These are phyloP conservation scores for Drosophila orena DNA, from an alignment of 1,140 invertebrate species.

Conservation along the genomic window DNA sequence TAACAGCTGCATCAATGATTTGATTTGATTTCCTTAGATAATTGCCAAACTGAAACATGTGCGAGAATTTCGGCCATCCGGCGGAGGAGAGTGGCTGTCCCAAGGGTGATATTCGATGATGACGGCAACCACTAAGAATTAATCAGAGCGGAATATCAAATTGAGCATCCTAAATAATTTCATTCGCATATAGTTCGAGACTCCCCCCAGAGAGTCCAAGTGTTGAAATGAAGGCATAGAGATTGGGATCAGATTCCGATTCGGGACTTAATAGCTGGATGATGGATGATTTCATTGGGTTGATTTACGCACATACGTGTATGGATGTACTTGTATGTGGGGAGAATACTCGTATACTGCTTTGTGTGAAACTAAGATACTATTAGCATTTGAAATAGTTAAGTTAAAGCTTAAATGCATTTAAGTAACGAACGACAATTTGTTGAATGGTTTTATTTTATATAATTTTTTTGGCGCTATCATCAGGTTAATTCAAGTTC, in stretches of 20 bases:
- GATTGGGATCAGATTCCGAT: constrained; percentile 5
- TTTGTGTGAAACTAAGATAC: background rate
- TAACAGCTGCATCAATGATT: constrained; percentile 65
- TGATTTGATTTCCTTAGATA: constrained; percentile 68
- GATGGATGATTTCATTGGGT: constrained; percentile 30
- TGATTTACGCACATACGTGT: constrained; percentile 5
- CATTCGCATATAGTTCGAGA: constrained; percentile 21
- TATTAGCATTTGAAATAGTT: no score
- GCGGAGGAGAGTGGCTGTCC: constrained; percentile 9
- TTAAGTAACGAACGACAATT: background rate
- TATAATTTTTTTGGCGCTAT: constrained; percentile 40
- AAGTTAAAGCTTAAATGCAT: no score
- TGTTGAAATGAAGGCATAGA: constrained; percentile 39
- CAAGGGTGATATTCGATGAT: constrained; percentile 48
- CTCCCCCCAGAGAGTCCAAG: constrained; percentile 30
- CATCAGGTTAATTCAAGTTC: constrained; percentile 25
- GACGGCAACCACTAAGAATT: constrained; percentile 53
- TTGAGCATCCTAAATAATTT: constrained; percentile 51
- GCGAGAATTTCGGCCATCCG: constrained; percentile 46
- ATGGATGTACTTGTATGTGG: constrained; percentile 1
- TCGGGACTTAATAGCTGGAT: constrained; percentile 23
- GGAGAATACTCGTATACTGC: background rate
- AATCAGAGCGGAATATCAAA: constrained; percentile 49
- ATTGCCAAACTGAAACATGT: constrained; percentile 65
- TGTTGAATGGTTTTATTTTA: constrained; percentile 7